Evolutionary conservation across 2,113 vertebrate genomes (phyloP), one percentile per base, ranked within the genome.

Genomic region (Colius striatus): DNA sequence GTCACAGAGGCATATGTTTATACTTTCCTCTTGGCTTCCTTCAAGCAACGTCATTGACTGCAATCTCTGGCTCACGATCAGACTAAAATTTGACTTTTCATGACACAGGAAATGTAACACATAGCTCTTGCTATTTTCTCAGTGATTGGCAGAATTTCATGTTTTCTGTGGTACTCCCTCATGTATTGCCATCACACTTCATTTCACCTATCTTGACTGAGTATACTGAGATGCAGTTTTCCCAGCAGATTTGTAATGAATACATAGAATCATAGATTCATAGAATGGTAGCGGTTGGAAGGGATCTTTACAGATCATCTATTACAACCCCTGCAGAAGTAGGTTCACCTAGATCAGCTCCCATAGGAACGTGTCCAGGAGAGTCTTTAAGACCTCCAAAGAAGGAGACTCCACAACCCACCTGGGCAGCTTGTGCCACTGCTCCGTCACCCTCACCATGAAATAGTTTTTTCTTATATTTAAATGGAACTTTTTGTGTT

Each of bases 1-100:
- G 10, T 47, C 41, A n/a, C 14, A 43, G 36, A 63, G 13, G 27
- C 3, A 1, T 0, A 1, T 4, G 9, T 12, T 29, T 43, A 70
- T 16, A 43, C 6, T 76, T 4, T 48, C 3, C 5, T 62, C 25
- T 43, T 29, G 5, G 14, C 41, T 86, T 81, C 48, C 17, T 60
- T 55, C 32, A 79, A 30, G 32, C 16, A 55, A 45, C 1, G 4
- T 9, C 25, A 38, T 20, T 61, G 45, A 55, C 10, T 10, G 1
- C 32, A 60, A 5, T 38, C 9, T 27, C 22, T 55, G 23, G 3
- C 22, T 68, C 13, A 4, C 36, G 32, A 48, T 9, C 11, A 85
- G 25, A 32, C 30, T 63, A 65, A 12, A 17, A 30, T 62, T 36
- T 79, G 18, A 57, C n/a, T 12, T 75, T 86, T 80, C 29, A 26